Evolutionary conservation across 2,888 invertebrate genomes (phyloP).

Genomic region (Cryptocephalus primarius): DNA sequence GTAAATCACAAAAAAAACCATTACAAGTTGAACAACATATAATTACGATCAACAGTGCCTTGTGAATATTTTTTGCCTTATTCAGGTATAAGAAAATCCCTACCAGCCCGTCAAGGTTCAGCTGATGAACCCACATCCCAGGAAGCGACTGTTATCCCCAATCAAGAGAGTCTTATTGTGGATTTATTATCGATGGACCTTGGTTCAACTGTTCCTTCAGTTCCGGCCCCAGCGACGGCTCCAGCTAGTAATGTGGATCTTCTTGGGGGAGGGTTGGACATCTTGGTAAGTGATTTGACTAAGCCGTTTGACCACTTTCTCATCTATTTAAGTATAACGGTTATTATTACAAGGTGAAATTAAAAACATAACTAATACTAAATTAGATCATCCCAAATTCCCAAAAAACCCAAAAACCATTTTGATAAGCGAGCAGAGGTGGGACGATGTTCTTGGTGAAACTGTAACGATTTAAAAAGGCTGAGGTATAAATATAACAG

Average conservation of each 20-base stretch:
- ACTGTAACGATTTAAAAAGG: no score
- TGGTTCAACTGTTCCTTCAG: slow-evolving; percentile 48
- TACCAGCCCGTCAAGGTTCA: slow-evolving; percentile 54
- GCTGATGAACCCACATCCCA: slow-evolving; percentile 31
- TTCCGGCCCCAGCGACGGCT: slow-evolving; percentile 44
- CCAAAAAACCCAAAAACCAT: no score
- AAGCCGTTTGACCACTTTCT: no score
- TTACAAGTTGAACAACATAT: background rate
- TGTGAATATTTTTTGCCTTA: no score
- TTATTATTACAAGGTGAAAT: no score
- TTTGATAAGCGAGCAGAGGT: no score
- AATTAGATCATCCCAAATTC: no score
- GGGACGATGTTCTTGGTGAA: no score
- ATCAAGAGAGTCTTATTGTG: slow-evolving; percentile 90
- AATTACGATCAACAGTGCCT: background rate
- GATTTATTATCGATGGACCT: slow-evolving; percentile 96
- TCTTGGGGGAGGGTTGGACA: slow-evolving; percentile 81
- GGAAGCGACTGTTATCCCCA: slow-evolving; percentile 55
- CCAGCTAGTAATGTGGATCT: slow-evolving; percentile 66
- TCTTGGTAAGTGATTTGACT: slow-evolving; percentile 48
- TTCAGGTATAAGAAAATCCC: slow-evolving; percentile 63
- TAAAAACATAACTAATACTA: no score
- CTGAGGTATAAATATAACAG: no score
- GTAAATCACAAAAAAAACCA: slow-evolving; percentile 9
- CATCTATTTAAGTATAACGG: no score